These are phyloP conservation scores for Tetanocera ferruginea DNA, from an alignment of 2,888 invertebrate species.

Conservation along the genomic window DNA sequence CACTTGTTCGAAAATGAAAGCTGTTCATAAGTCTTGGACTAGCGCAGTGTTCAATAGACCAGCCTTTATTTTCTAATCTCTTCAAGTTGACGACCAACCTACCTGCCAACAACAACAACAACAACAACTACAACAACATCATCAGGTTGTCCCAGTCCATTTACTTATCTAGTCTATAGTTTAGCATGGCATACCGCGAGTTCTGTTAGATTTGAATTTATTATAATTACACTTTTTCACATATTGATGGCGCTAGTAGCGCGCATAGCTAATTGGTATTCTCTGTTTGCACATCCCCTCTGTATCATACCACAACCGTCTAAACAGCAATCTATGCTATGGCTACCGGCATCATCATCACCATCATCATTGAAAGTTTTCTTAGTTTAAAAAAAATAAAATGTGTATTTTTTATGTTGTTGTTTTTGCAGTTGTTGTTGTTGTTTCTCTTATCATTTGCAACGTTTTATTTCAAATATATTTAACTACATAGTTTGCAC, in stretches of 20 bases:
- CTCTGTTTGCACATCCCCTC: neutral
- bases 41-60: neutral
- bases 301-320: neutral
- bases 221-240: slow-evolving; percentile 45
- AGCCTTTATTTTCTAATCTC: slow-evolving; percentile 5
- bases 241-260: slow-evolving; percentile 45
- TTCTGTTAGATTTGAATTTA: slow-evolving; percentile 44
- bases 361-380: neutral
- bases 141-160: neutral
- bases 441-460: slow-evolving; percentile 27
- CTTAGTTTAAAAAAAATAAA: too few species aligned
- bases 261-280: slow-evolving; percentile 41
- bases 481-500: neutral
- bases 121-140: neutral
- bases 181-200: neutral
- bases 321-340: neutral
- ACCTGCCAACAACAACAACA: neutral
- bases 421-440: neutral
- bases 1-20: slow-evolving; percentile 19
- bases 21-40: neutral
- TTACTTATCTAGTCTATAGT: neutral
- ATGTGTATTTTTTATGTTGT: slow-evolving; percentile 22
- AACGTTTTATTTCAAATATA: slow-evolving; percentile 14
- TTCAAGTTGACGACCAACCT: neutral
- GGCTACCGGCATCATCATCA: neutral